These are phyloP conservation scores for Panurus biarmicus DNA, from an alignment of 2,113 vertebrate species.

Conservation along the genomic window DNA sequence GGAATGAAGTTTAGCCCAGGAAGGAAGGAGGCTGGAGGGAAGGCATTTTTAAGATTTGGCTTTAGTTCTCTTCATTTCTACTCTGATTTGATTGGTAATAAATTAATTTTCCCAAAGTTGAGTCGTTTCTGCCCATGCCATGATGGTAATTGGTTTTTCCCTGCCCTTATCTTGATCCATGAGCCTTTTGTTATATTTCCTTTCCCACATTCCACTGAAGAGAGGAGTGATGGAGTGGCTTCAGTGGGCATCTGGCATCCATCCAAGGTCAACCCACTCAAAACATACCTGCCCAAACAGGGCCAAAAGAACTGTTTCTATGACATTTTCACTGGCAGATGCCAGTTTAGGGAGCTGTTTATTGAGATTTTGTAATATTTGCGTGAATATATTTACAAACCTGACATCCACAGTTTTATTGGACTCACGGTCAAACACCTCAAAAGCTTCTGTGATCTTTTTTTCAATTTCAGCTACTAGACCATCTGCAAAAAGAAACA, in stretches of 20 bases:
- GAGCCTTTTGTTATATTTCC: neutral
- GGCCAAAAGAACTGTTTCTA: neutral
- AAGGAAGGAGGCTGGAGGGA: neutral
- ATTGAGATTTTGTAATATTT: neutral
- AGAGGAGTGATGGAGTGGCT: neutral
- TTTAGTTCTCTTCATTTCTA: neutral
- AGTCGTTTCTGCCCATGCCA: neutral
- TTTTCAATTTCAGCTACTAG: slow-evolving; percentile 72
- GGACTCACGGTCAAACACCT: slow-evolving; percentile 84
- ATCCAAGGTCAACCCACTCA: neutral
- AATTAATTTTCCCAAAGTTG: neutral
- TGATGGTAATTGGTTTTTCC: neutral
- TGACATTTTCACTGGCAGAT: neutral
- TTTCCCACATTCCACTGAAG: neutral
- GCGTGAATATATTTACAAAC: slow-evolving; percentile 70
- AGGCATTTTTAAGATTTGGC: neutral
- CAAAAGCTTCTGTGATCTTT: slow-evolving; percentile 83
- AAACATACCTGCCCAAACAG: neutral
- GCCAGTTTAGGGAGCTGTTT: neutral
- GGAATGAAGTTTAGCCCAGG: neutral
- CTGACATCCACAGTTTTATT: slow-evolving; percentile 88
- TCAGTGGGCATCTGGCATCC: neutral
- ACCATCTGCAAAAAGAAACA: slow-evolving; percentile 69
- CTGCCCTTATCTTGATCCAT: neutral
- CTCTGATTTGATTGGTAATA: neutral